These are phyloP conservation scores for Erebia aethiops DNA, from an alignment of 2,888 invertebrate genomes.

Conservation along the genomic window DNA sequence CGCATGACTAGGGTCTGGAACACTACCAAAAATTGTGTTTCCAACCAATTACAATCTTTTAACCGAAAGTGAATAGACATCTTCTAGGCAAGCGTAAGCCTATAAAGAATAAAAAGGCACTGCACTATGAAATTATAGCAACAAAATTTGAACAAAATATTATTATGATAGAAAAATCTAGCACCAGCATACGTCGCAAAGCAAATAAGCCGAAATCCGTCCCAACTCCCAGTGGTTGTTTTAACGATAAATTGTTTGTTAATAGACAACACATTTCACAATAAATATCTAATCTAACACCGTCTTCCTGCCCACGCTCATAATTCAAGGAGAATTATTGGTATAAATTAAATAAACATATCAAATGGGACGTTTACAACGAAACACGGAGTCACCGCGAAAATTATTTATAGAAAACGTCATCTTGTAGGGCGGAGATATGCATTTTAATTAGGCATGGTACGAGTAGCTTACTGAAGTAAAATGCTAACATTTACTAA, in stretches of 20 bases:
- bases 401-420: conserved; percentile 59
- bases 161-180: not conserved
- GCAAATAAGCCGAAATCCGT: conserved; percentile 6
- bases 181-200: not conserved
- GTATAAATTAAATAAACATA: conserved; percentile 80
- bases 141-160: no score
- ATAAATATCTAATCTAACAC: conserved; percentile 70
- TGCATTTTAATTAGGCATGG: conserved; percentile 35
- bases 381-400: conserved; percentile 64
- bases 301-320: conserved; percentile 77
- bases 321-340: conserved; percentile 77
- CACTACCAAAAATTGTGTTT: no score
- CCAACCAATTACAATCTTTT: no score
- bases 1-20: no score
- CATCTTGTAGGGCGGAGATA: conserved; percentile 28
- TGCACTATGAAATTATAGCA: no score
- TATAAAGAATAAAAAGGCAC: no score
- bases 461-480: conserved; percentile 18
- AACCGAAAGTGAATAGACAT: no score
- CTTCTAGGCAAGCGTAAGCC: no score
- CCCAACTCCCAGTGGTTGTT: conserved; percentile 29
- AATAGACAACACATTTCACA: conserved; percentile 72
- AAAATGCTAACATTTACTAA: no score
- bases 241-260: conserved; percentile 68
- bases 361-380: conserved; percentile 71